Percentiles rank a stretch among this genome's conserved stretches.
These are phyloP conservation scores for Bhutanitis thaidina DNA, from an alignment of 2,888 invertebrate species.

Conservation along the genomic window DNA sequence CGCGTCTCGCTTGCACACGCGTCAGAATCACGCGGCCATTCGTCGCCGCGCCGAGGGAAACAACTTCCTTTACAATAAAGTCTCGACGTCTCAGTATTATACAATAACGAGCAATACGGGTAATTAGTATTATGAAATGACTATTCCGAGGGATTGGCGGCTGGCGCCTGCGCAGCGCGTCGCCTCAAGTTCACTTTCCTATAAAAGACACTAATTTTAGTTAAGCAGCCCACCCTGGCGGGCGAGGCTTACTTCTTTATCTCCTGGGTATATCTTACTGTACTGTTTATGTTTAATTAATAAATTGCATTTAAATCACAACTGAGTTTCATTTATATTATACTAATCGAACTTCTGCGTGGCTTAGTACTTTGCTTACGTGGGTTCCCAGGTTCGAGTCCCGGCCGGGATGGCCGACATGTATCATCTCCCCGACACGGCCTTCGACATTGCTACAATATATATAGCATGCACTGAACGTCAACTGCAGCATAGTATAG, in stretches of 20 bases:
- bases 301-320: constrained; percentile 13
- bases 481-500: too few relatives aligned
- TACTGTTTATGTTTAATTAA: constrained; percentile 10
- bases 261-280: not conserved
- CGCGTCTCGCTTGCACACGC: too few relatives aligned
- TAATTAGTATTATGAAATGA: not conserved
- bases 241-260: not conserved
- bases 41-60: too few relatives aligned
- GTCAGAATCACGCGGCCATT: too few relatives aligned
- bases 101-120: not conserved
- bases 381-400: too few relatives aligned
- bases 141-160: not conserved
- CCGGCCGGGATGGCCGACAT: too few relatives aligned
- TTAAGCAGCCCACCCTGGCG: not conserved
- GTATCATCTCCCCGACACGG: too few relatives aligned
- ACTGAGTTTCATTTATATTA: constrained; percentile 2
- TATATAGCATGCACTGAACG: too few relatives aligned
- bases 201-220: constrained; percentile 9
- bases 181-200: not conserved
- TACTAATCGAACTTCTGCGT: too few relatives aligned
- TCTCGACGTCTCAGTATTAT: not conserved
- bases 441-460: too few relatives aligned
- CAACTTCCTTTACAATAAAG: too few relatives aligned
- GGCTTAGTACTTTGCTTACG: too few relatives aligned
- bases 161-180: not conserved